Evolutionary conservation across 2,797 vertebrate species (phyloP).

Genomic region (Gorsachius magnificus): DNA sequence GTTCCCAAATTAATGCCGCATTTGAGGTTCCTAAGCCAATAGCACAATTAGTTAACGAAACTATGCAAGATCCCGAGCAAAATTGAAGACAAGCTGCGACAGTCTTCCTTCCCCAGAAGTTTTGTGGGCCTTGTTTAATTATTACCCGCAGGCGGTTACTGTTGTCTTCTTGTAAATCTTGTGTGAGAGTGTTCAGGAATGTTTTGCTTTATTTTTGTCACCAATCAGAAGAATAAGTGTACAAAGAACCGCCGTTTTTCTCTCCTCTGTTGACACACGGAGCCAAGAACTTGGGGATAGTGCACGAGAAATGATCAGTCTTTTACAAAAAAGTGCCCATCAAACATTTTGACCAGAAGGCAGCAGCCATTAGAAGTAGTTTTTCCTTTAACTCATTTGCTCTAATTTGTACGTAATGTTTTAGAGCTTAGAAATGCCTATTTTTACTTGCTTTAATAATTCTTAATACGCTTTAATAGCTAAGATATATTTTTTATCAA

Average conservation of each 20-base stretch:
- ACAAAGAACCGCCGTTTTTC: neutral
- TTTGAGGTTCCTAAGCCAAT: neutral
- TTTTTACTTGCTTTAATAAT: slow-evolving; percentile 60
- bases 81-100: neutral
- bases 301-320: neutral
- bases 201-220: neutral
- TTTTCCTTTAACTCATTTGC: neutral
- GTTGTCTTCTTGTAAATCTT: slow-evolving; percentile 16
- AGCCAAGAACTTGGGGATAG: accelerated
- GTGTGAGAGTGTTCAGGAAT: neutral
- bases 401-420: slow-evolving; percentile 52
- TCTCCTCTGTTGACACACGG: neutral
- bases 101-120: neutral
- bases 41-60: neutral
- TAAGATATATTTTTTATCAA: slow-evolving; percentile 55
- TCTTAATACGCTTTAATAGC: slow-evolving; percentile 58
- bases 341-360: neutral
- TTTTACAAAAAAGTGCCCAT: neutral
- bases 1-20: neutral
- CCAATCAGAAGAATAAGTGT: neutral
- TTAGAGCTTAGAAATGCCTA: slow-evolving; percentile 50
- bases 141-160: neutral
- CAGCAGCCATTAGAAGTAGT: neutral
- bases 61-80: neutral
- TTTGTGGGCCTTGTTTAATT: neutral